Evolutionary conservation across 2,888 invertebrate species (phyloP), one percentile per base, ranked within the genome.

Genomic region (Petrolisthes manimaculis): DNA sequence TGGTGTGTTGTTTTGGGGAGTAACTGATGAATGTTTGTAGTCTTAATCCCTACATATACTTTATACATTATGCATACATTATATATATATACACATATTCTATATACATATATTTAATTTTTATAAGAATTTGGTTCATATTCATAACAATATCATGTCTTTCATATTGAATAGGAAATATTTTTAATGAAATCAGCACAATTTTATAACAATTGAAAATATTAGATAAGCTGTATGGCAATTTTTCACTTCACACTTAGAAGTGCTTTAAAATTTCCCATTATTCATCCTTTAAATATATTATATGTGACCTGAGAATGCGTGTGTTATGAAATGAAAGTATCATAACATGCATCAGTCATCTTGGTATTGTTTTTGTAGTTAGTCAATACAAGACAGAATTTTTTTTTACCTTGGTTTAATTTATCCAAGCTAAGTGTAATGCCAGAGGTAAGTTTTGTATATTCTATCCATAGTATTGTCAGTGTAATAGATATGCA

Each of bases 141-240:
- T 71, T 71, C 71, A 71, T 71, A 71, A 12, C n/a, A 71, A 71
- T 71, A n/a, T 71, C 71, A 71, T 71, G 71, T 71, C 71, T 71
- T 71, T 71, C 71, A 71, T 71, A 71, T n/a, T 71, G 71, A n/a
- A 71, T 71, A 71, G 71, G 71, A n/a, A n/a, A 71, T 71, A 71
- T 71, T 71, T 71, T 71, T 71, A 71, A 71, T 3, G 18, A 71
- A n/a, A 12, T 37, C 37, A 37, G 71, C 71, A 71, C 71, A 71
- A 71, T 71, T 71, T 71, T 71, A 71, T 71, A n/a, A 71, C 37
- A 37, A 37, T 37, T 37, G 37, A 37, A 37, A 37, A 37, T 37
- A 37, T 37, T 37, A 37, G 0, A 37, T 37, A 37, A 37, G 37
- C 37, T 37, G 37, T 37, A 37, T 37, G 37, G 37, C 37, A 37